Conservation (phyloP, 2,113 vertebrate genomes). For the Empidonax alnorum region DNA sequence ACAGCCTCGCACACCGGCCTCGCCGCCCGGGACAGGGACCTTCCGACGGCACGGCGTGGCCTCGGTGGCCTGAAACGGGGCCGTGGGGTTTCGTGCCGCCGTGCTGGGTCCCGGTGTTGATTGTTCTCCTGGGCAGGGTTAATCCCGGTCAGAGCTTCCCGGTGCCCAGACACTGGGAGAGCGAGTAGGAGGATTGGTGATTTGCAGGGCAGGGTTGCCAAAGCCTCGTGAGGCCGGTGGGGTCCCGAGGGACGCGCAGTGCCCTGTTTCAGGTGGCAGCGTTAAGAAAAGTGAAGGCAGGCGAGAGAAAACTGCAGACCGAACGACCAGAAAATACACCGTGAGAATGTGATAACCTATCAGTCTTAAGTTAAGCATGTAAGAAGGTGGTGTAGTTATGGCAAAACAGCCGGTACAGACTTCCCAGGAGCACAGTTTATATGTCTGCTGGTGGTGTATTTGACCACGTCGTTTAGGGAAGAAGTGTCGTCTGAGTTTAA, state of each 20-base stretch:
- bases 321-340: neutral
- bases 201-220: neutral
- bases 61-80: neutral
- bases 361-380: accelerated
- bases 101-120: neutral
- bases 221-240: neutral
- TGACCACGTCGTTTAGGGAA: neutral
- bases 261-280: neutral
- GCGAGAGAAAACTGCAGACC: no score
- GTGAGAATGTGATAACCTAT: neutral
- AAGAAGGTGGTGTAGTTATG: neutral
- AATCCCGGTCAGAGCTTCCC: neutral
- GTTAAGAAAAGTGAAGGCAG: neutral
- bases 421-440: accelerated
- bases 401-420: neutral
- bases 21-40: neutral
- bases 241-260: accelerated
- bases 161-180: neutral
- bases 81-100: accelerated
- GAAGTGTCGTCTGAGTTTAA: neutral
- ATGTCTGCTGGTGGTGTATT: neutral
- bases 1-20: no score
- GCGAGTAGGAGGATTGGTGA: accelerated
- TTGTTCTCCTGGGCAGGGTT: neutral
- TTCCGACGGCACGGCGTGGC: neutral